A percentile compares a stretch with the other conserved stretches of the same genome.
Conservation (phyloP, 2,888 invertebrate species). For the Oithona nana region DNA sequence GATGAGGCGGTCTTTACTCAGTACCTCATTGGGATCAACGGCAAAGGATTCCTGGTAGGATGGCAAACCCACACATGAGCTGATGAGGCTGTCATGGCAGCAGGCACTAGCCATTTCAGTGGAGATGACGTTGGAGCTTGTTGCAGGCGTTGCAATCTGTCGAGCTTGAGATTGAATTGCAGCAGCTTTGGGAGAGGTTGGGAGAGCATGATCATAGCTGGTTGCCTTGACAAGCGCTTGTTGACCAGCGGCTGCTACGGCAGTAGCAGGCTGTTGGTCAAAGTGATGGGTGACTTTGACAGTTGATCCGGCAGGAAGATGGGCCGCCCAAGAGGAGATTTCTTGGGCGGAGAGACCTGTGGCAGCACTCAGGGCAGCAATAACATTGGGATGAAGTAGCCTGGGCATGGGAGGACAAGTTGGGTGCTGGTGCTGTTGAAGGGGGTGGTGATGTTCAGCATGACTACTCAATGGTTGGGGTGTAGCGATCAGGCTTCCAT, state of each 20-base stretch:
- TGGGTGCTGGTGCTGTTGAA: neutral
- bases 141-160: neutral
- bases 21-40: constrained; percentile 15
- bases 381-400: neutral
- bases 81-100: neutral
- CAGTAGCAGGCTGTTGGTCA: neutral
- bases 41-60: constrained; percentile 14
- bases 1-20: neutral
- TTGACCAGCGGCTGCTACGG: neutral
- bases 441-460: neutral
- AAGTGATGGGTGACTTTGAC: constrained; percentile 15
- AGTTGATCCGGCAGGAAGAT: neutral
- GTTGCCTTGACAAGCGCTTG: neutral
- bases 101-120: neutral
- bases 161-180: too few relatives aligned
- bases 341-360: constrained; percentile 2
- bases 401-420: neutral
- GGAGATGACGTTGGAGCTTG: neutral
- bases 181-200: too few relatives aligned
- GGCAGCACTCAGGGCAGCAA: constrained; percentile 1
- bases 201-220: neutral
- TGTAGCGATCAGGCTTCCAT: neutral
- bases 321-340: constrained; percentile 3
- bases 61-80: neutral
- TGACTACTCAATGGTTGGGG: neutral